phyloP scores from a whole-genome alignment of 2,113 vertebrate genomes.

The Monopterus albus region DNA sequence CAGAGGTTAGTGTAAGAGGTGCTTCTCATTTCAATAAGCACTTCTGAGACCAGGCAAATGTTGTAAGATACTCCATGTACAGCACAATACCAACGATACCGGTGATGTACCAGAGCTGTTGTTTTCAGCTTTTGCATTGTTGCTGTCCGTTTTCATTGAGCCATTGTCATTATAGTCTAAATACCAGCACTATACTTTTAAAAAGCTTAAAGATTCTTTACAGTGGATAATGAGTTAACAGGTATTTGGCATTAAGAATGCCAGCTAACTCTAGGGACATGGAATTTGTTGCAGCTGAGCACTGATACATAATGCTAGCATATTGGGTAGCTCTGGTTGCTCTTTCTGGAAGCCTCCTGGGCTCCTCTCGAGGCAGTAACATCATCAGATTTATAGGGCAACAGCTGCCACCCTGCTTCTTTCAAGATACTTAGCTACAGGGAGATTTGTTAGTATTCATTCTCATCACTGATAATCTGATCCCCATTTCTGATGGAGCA shows the following conservation, averaged over 20 bases:
- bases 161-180: neutral
- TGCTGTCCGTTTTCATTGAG: neutral
- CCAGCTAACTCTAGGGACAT: slow-evolving; percentile 47
- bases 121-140: slow-evolving; percentile 4
- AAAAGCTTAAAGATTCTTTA: too few relatives aligned
- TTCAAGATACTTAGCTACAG: slow-evolving; percentile 60
- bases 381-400: slow-evolving; percentile 73
- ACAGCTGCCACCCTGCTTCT: slow-evolving; percentile 70
- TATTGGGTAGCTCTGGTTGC: slow-evolving; percentile 61
- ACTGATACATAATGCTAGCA: slow-evolving; percentile 29
- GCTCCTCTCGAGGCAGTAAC: slow-evolving; percentile 50
- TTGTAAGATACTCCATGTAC: slow-evolving; percentile 31
- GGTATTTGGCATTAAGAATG: slow-evolving; percentile 37
- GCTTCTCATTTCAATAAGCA: slow-evolving; percentile 40
- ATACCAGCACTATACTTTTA: neutral
- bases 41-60: slow-evolving; percentile 41
- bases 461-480: slow-evolving; percentile 78
- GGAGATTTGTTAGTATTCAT: slow-evolving; percentile 74
- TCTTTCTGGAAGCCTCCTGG: slow-evolving; percentile 65
- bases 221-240: slow-evolving; percentile 39
- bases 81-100: neutral
- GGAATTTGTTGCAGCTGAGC: slow-evolving; percentile 44
- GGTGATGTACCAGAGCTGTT: slow-evolving; percentile 16
- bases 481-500: slow-evolving; percentile 73
- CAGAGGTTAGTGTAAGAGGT: slow-evolving; percentile 50